Base-by-base conservation (phyloP, 2,113 vertebrate genomes). In the Albula goreensis region DNA sequence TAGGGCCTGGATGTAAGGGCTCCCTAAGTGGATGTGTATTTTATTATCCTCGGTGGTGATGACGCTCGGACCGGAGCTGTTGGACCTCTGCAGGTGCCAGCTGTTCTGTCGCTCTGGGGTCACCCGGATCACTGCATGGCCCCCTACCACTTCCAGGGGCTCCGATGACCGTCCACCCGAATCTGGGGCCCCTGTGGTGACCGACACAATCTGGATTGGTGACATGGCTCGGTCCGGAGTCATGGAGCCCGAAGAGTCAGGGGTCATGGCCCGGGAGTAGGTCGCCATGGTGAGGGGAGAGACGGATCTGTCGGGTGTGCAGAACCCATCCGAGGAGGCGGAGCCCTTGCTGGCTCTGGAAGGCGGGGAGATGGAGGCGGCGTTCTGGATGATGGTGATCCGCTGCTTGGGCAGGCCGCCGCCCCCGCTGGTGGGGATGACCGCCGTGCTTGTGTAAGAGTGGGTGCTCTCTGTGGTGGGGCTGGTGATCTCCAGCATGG, bases 1-100 rank as follows among this genome's bases (percentile, higher is more conserved):
- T 89, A 97, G 93, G 91, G 95, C 94, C 94, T 98, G 97, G 89
- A 97, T 92, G 50, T 97, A 98, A 88, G 98, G 96, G 89, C 93
- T 97, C 92, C 98, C 98, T 94, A 99, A 96, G 93, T 98, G 97
- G 91, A 99, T 99, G 93, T 98, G 97, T 93, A 99, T 99, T 96
- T 99, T 99, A 94, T 99, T 99, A 95, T 99, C 98, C 92, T 99
- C 98, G 91, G 98, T 98, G 95, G 97, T 99, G 96, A 98, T 98
- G 92, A 98, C 95, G 87, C 96, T 99, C 51, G 97, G 96, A 91
- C 97, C 96, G 0, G 96, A 96, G 90, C 97, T 97, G 94, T 97
- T 98, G 86, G 97, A 97, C 92, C 97, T 95, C 87, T 99, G 98
- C 90, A 98, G 95, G 91, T 99, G 97, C 97, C 97, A 98, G 84